Evolutionary conservation across 1,140 invertebrate genomes (phyloP).

Genomic region (Globodera ellingtonae): DNA sequence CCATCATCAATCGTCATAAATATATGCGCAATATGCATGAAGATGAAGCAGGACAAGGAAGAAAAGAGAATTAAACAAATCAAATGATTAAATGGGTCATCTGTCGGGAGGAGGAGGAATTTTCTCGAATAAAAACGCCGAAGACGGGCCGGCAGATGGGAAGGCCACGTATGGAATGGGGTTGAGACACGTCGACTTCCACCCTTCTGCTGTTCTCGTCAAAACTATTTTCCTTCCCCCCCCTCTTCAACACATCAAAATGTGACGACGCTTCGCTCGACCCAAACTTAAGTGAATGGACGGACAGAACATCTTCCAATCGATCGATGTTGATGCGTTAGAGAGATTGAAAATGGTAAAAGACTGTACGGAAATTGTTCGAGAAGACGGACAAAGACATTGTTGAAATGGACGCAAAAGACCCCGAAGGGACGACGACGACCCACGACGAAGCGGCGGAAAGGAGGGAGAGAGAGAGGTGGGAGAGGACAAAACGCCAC

Average conservation of each 20-base stretch:
- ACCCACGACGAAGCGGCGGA: not conserved
- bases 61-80: not conserved
- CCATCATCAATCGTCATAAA: too few species aligned
- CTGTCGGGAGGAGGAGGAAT: not conserved
- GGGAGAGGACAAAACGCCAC: too few species aligned
- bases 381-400: too few species aligned
- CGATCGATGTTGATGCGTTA: not conserved
- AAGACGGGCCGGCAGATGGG: too few species aligned
- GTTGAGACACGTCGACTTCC: not conserved
- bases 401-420: not conserved
- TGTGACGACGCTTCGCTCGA: not conserved
- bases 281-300: not conserved
- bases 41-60: not conserved
- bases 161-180: not conserved
- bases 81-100: not conserved
- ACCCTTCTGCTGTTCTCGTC: not conserved
- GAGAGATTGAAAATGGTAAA: not conserved
- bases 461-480: not conserved
- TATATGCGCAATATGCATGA: too few species aligned
- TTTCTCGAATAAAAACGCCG: not conserved
- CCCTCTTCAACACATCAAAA: not conserved
- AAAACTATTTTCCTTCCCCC: not conserved
- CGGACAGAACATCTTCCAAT: not conserved
- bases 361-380: not conserved
- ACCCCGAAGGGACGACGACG: not conserved